Evolutionary conservation across 2,113 vertebrate species (phyloP).

Genomic region (Atrichornis clamosus): DNA sequence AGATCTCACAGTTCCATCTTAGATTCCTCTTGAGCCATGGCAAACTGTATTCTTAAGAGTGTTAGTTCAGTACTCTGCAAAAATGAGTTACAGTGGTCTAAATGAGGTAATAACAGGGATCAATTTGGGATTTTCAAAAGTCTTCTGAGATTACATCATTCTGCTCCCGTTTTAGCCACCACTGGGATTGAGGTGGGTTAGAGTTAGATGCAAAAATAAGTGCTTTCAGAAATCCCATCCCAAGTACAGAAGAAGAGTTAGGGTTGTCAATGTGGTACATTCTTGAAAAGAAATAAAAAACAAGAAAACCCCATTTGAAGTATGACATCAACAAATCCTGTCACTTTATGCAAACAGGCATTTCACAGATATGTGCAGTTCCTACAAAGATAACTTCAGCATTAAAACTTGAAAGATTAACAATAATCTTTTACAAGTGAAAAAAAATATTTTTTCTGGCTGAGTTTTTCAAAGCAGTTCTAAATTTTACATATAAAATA

Average conservation of each 20-base stretch:
- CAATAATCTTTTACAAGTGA: not conserved
- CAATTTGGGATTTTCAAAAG: not conserved
- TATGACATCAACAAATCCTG: not conserved
- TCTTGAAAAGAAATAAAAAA: not conserved
- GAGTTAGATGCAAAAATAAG: not conserved
- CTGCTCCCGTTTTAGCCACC: not conserved
- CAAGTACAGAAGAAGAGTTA: not conserved
- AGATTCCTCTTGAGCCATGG: not conserved
- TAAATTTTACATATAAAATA: conserved; percentile 20
- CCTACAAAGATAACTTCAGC: not conserved
- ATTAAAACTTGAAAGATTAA: not conserved
- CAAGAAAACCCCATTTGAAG: not conserved
- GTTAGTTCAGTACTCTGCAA: not conserved
- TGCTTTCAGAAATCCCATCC: not conserved
- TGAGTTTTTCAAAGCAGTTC: not conserved
- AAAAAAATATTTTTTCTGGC: not conserved
- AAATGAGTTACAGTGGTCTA: not conserved
- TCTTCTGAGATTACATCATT: not conserved
- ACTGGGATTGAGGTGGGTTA: not conserved
- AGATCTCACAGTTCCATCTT: not conserved
- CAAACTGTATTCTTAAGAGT: not conserved
- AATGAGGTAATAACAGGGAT: not conserved
- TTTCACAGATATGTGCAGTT: not conserved
- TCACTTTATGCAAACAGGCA: not conserved
- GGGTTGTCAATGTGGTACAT: not conserved